Evolutionary conservation across 2,888 invertebrate species (phyloP).

Genomic region (Tinea trinotella): DNA sequence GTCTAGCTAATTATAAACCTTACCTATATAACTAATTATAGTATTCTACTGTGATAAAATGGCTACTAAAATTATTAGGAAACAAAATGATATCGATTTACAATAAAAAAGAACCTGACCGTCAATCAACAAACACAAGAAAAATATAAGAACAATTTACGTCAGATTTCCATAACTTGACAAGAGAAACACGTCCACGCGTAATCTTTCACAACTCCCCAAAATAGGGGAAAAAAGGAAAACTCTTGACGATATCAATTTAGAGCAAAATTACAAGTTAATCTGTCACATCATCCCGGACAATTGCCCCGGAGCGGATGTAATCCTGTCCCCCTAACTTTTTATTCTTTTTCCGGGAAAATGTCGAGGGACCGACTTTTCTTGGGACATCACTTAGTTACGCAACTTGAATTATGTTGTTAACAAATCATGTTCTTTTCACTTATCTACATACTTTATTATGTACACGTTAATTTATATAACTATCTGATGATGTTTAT

Average conservation of each 20-base stretch:
- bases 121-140: no score
- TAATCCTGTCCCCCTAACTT: conserved; percentile 55
- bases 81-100: no score
- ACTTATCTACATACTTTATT: no score
- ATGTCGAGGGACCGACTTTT: conserved; percentile 27
- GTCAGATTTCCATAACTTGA: conserved; percentile 38
- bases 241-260: conserved; percentile 66
- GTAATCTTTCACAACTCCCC: conserved; percentile 43
- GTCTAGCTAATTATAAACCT: no score
- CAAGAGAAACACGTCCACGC: neutral
- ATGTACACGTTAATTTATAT: no score
- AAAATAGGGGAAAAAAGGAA: conserved; percentile 33
- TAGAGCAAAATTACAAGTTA: conserved; percentile 64
- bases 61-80: no score
- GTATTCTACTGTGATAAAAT: no score
- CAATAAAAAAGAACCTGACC: no score
- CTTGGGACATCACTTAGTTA: conserved; percentile 5
- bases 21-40: no score
- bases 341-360: conserved; percentile 35
- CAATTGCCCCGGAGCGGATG: conserved; percentile 44
- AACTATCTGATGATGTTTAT: no score
- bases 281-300: conserved; percentile 60
- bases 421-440: conserved; percentile 10
- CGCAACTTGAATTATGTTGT: neutral
- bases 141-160: conserved; percentile 29